A percentile compares a stretch with the other conserved stretches of the same genome.
phyloP scores from a whole-genome alignment of 2,797 vertebrate genomes.

The Epinephelus coioides region DNA sequence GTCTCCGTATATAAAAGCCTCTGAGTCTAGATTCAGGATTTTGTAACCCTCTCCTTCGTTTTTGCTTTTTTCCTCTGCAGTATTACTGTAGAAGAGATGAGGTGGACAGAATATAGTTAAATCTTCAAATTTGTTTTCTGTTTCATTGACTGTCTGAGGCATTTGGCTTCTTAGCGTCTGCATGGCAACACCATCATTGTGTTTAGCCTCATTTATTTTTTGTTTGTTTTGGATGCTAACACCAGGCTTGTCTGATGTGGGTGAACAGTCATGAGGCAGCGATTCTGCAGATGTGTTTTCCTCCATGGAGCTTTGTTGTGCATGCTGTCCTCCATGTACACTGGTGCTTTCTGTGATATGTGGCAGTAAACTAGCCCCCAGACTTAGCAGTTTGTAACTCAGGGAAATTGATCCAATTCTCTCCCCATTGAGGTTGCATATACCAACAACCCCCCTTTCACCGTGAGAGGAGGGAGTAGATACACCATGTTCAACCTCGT shows the following conservation, averaged over 20 bases:
- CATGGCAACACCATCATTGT: background rate
- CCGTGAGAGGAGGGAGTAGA: conserved; percentile 72
- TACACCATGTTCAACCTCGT: conserved; percentile 67
- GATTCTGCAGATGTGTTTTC: background rate
- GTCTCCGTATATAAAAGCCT: conserved; percentile 63
- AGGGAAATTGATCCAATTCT: conserved; percentile 85
- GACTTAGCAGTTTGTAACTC: conserved; percentile 86
- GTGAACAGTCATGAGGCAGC: conserved; percentile 4
- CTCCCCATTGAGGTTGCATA: conserved; percentile 82
- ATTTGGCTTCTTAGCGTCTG: conserved; percentile 39
- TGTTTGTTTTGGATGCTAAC: background rate
- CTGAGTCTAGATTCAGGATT: conserved; percentile 35
- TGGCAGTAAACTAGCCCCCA: conserved; percentile 79
- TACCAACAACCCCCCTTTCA: conserved; percentile 67
- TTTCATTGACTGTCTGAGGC: conserved; percentile 25
- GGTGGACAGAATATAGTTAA: conserved; percentile 87
- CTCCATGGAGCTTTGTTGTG: conserved; percentile 18
- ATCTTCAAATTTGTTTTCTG: conserved; percentile 58
- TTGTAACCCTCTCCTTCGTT: conserved; percentile 42
- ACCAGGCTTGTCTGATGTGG: conserved; percentile 8
- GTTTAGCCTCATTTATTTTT: conserved; percentile 11
- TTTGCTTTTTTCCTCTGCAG: conserved; percentile 48
- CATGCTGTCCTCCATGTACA: background rate
- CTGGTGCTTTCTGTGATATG: conserved; percentile 59
- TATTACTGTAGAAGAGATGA: conserved; percentile 86